Conservation (phyloP, 2,888 invertebrate species). For the Noctua janthina region DNA sequence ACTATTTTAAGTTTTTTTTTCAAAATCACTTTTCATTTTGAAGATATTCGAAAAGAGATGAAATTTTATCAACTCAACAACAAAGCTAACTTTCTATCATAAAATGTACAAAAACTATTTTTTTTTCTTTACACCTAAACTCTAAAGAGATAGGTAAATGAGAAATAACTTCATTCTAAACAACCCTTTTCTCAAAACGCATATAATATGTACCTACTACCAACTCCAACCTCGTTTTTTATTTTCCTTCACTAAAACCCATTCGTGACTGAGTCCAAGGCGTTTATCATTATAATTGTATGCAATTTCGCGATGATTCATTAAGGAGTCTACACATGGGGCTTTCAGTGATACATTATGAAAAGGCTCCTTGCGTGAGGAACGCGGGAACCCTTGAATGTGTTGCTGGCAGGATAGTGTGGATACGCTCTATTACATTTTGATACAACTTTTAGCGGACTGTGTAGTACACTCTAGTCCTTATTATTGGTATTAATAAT, state of each 20-base stretch:
- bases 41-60: background rate
- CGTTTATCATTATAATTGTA: conserved; percentile 78
- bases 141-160: background rate
- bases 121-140: background rate
- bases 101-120: background rate
- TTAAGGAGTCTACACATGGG: conserved; percentile 84
- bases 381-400: conserved; percentile 82
- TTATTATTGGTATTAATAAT: too few species aligned
- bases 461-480: too few species aligned
- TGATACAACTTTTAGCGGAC: too few species aligned
- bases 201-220: conserved; percentile 28
- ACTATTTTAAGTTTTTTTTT: background rate
- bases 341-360: conserved; percentile 86
- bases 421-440: conserved; percentile 58
- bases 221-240: conserved; percentile 20
- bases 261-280: conserved; percentile 64
- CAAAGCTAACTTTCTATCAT: background rate
- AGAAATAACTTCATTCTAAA: background rate
- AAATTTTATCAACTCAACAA: background rate
- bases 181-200: background rate
- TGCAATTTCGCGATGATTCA: conserved; percentile 83
- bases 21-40: background rate
- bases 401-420: conserved; percentile 62
- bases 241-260: conserved; percentile 48
- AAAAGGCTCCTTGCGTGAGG: conserved; percentile 84